Evolutionary conservation across 2,888 invertebrate genomes (phyloP), one percentile per base, ranked within the genome.

Genomic region (Aplocera efformata): DNA sequence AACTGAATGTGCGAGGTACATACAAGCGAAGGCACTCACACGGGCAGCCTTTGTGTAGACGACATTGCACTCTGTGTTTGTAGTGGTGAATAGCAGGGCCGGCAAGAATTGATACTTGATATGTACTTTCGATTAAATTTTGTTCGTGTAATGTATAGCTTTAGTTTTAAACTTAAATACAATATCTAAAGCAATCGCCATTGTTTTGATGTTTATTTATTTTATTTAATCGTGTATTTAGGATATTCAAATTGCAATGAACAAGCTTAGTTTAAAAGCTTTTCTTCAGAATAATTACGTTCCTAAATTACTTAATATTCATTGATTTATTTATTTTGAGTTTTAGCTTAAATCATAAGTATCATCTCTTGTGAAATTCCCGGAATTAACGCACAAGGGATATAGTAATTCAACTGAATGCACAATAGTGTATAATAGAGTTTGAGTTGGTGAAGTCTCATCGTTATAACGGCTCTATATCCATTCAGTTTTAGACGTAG

Each of bases 1-100:
- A 74, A 78, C 75, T 79, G 65, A 84, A 78, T 78, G 71, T 63
- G 72, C 78, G 73, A 82, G 83, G 83, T 83, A 79, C 72, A 68
- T 79, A 79, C 78, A 69, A 75, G 75, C 79, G 68, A 71, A 75
- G 63, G 63, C 69, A 75, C 77, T 42, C 84, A 77, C 79, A 84
- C 82, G 58, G 42, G 5, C 32, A 13, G 22, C 39, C 31, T 25
- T 37, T 64, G 63, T 72, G 67, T 67, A 53, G 63, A 75, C 74
- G 66, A 66, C 67, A 67, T 48, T 86, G 86, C 86, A 85, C 54
- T 77, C 56, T 71, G 57, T 59, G 56, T 40, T 37, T 75, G 84
- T 86, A 63, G 72, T 72, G 55, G 72, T 66, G 53, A 56, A 46
- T 73, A 80, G 60, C 37, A 58, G 71, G 74, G 59, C 60, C 30